Evolutionary conservation across 2,113 vertebrate species (phyloP).

Genomic region (Struthio camelus): DNA sequence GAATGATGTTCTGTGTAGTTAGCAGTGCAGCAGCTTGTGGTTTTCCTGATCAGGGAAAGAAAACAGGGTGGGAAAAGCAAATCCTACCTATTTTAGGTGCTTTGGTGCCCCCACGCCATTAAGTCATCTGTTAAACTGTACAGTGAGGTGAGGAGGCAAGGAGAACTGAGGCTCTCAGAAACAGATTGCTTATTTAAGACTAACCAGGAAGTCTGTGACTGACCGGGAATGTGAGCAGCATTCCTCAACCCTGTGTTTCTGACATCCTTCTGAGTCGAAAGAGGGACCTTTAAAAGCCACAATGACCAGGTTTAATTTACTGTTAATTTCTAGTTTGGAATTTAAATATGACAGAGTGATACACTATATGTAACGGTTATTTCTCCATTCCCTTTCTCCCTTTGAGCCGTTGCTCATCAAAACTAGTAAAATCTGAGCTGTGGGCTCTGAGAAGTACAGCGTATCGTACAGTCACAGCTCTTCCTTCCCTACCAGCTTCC

Average conservation of each 20-base stretch:
- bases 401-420: constrained; percentile 2
- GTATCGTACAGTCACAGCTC: neutral
- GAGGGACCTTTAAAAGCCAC: neutral
- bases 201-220: neutral
- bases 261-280: neutral
- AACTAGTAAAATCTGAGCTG: neutral
- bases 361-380: accelerated
- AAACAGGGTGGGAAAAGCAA: neutral
- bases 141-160: neutral
- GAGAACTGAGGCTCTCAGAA: neutral
- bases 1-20: neutral
- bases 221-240: neutral
- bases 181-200: neutral
- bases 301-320: neutral
- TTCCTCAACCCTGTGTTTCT: neutral
- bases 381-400: neutral
- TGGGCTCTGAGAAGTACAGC: neutral
- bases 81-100: neutral
- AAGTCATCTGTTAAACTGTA: neutral
- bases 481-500: neutral
- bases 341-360: neutral
- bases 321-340: neutral
- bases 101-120: neutral
- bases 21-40: neutral
- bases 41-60: neutral